These are phyloP conservation scores for Butorides virescens DNA, from an alignment of 2,113 vertebrate genomes.

Conservation along the genomic window DNA sequence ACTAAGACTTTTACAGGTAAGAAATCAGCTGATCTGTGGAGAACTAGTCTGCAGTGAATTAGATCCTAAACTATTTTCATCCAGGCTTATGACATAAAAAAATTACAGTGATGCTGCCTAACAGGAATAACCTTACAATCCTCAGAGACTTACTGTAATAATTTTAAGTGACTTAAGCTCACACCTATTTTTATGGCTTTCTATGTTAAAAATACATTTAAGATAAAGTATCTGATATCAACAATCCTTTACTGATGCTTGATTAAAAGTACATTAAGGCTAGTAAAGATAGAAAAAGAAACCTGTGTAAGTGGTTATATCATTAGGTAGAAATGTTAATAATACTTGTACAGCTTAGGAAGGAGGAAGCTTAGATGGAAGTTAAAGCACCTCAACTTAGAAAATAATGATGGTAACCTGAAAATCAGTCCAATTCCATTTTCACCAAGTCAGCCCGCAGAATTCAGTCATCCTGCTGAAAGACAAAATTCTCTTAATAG, in stretches of 20 bases:
- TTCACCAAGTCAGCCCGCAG: neutral
- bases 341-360: neutral
- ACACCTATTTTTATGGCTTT: neutral
- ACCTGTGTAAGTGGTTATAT: neutral
- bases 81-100: neutral
- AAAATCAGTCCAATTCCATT: neutral
- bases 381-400: neutral
- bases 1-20: conserved; percentile 93
- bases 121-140: neutral
- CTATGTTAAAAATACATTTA: neutral
- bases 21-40: neutral
- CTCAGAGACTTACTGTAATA: neutral
- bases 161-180: neutral
- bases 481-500: neutral
- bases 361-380: neutral
- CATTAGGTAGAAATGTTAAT: neutral
- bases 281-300: neutral
- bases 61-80: neutral
- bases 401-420: neutral
- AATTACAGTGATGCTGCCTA: neutral
- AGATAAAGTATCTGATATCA: neutral
- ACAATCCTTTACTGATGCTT: neutral
- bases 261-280: neutral
- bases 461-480: neutral
- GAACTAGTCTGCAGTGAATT: neutral